Base-by-base conservation (phyloP, 30 jellyfish, hydroid and myxozoan species). In the Sanderia malayensis region DNA sequence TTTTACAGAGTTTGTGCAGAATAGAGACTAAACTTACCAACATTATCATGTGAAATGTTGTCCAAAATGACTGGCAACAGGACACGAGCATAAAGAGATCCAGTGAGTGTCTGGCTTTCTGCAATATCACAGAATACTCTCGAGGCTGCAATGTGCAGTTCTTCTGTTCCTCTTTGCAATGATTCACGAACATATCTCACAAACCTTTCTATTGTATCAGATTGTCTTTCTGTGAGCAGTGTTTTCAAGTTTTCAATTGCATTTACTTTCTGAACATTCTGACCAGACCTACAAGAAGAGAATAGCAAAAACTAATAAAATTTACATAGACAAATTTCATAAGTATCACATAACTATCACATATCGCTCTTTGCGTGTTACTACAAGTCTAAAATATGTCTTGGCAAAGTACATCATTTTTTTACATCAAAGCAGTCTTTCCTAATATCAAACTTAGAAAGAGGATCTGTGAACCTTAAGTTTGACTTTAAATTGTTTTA, bases 201-300 rank as follows among this genome's bases (percentile, higher is more conserved):
- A 47, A 86, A 68, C 7, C 65, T 71, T 71, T 49, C 46, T 29
- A 74, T 11, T 24, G 85, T 46, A 0, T 62, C 86, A 24, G 67
- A 30, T 30, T 64, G 46, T 24, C 77, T 59, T 44, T 81, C 95
- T 2, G 53, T 1, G 23, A 88, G 83, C 15, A 88, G 73, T 0
- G 61, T 58, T 58, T 74, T 72, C 17, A 88, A 67, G 37, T 67
- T 65, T 64, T 75, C 87, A 61, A 88, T 73, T 3, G 95, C 93
- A 61, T 87, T 88, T 37, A 80, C 71, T 70, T 88, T 88, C 63
- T 88, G 97, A 23, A 88, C 89, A 22, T 80, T 89, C 71, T 88
- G 97, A 22, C 97, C 97, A 66, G 79, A 45, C 45, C 97, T 88
- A 60, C 17, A 46, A 28, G 27, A n/a, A n/a, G 23, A 22, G 10